Base-by-base conservation (phyloP, 1,140 invertebrate genomes). In the Elysia chlorotica region DNA sequence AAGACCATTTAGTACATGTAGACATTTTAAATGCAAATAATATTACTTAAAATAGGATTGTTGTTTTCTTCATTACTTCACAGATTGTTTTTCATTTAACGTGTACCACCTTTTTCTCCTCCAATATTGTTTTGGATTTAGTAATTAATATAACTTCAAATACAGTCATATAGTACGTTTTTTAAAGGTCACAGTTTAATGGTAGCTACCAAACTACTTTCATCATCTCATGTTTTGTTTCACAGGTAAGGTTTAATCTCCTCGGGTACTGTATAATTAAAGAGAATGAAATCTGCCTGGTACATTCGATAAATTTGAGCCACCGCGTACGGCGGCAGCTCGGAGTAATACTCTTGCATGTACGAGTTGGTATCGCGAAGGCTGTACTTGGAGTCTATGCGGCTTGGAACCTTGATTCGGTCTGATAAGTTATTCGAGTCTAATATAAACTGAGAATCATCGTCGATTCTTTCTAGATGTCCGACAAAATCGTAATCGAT, bases 401-500 rank as follows among this genome's bases (percentile, higher is more conserved):
- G 30, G 31, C 31, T 70, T 1, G 67, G 56, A 14, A 70, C 21
- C 28, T 70, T 1, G 1, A 70, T 19, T 2, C 37, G 35, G 1
- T 31, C 53, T 6, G 54, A 19, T 17, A 70, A 23, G 2, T 36
- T 38, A 10, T 23, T 70, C 6, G 23, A 23, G 14, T 70, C 35
- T 35, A 70, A 31, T 23, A 70, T 37, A 33, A 59, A 38, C 17
- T 2, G 1, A n/a, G 41, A 3, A 33, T 72, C 74, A 6, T 33
- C 35, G 2, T 65, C 69, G 6, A 75, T 21, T 1, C 4, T 63
- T 36, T 67, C 62, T n/a, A 72, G 54, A 37, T 71, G 71, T 0
- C 74, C 74, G 0, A 75, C 28, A 30, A 72, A 75, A 61, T 75
- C 70, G 41, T 75, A 75, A 31, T 69, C 33, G 33, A 71, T 33